Percentiles rank a stretch among this genome's conserved stretches.
Evolutionary conservation across 1,140 invertebrate genomes (phyloP).

Genomic region (Drosophila subobscura): DNA sequence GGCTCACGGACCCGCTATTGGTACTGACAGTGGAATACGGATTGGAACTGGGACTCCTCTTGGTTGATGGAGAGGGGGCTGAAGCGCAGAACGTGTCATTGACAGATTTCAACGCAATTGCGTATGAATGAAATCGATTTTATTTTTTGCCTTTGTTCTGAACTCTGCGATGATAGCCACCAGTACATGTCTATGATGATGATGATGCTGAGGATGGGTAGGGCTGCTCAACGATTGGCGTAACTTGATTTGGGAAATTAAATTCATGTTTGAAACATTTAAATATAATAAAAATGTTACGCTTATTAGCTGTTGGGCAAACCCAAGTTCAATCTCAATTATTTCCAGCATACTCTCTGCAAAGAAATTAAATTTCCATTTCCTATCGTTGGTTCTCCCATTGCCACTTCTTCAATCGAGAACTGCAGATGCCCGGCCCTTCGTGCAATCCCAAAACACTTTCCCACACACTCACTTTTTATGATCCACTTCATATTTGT

Average conservation of each 20-base stretch:
- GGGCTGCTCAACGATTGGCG: conserved; percentile 4
- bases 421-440: conserved; percentile 14
- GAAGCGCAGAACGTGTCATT: conserved; percentile 64
- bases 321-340: too few relatives aligned
- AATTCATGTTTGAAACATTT: conserved; percentile 1
- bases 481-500: conserved; percentile 50
- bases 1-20: conserved; percentile 8
- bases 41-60: conserved; percentile 31
- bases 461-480: conserved; percentile 53
- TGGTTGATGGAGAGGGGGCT: not conserved
- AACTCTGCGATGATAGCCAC: conserved; percentile 22
- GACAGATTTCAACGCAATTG: conserved; percentile 78
- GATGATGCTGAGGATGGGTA: conserved; percentile 19
- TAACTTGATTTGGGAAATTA: conserved; percentile 2
- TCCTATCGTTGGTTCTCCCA: conserved; percentile 15
- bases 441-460: conserved; percentile 24
- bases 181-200: conserved; percentile 6
- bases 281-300: not conserved
- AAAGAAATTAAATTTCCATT: too few relatives aligned
- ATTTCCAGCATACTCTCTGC: too few relatives aligned
- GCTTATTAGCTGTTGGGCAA: too few relatives aligned
- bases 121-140: conserved; percentile 80
- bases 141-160: conserved; percentile 37
- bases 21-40: conserved; percentile 37
- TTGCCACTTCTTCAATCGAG: conserved; percentile 17